A percentile compares a stretch with the other conserved stretches of the same genome.
phyloP scores from a whole-genome alignment of 1,140 invertebrate genomes.

The Bombus sylvicola region DNA sequence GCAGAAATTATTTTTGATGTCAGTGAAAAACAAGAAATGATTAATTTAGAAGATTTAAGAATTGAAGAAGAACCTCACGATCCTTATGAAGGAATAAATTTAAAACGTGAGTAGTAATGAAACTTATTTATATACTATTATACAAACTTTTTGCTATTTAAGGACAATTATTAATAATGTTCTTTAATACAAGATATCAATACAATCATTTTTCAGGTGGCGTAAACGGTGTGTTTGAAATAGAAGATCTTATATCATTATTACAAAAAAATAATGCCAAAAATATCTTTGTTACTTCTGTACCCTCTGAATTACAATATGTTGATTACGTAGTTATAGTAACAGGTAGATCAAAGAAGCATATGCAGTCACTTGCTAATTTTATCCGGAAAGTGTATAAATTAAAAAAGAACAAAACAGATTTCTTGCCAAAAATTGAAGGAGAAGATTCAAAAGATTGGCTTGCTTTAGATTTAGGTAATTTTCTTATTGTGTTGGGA shows the following conservation, averaged over 20 bases:
- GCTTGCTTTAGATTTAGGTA: conserved; percentile 95
- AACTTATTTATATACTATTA: background rate
- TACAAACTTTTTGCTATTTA: background rate
- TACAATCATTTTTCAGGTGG: conserved; percentile 86
- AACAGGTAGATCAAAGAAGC: conserved; percentile 88
- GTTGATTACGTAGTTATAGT: conserved; percentile 92
- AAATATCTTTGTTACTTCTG: conserved; percentile 91
- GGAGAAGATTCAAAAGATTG: conserved; percentile 90
- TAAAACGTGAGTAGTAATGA: conserved; percentile 82
- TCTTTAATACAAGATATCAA: conserved; percentile 30
- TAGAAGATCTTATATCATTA: conserved; percentile 92
- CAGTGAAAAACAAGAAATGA: conserved; percentile 84
- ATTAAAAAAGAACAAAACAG: conserved; percentile 86
- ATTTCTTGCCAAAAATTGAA: conserved; percentile 90
- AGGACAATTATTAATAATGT: background rate
- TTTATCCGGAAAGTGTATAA: conserved; percentile 92
- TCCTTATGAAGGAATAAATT: conserved; percentile 80
- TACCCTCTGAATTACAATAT: conserved; percentile 90
- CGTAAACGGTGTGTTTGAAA: conserved; percentile 90
- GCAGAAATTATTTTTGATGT: conserved; percentile 86
- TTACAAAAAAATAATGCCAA: conserved; percentile 89
- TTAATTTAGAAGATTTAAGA: conserved; percentile 76
- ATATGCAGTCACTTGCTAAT: conserved; percentile 89
- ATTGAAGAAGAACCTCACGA: conserved; percentile 76
- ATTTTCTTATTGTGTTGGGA: conserved; percentile 1